Conservation (phyloP, 2,888 invertebrate genomes). For the Tenthredo livida region DNA sequence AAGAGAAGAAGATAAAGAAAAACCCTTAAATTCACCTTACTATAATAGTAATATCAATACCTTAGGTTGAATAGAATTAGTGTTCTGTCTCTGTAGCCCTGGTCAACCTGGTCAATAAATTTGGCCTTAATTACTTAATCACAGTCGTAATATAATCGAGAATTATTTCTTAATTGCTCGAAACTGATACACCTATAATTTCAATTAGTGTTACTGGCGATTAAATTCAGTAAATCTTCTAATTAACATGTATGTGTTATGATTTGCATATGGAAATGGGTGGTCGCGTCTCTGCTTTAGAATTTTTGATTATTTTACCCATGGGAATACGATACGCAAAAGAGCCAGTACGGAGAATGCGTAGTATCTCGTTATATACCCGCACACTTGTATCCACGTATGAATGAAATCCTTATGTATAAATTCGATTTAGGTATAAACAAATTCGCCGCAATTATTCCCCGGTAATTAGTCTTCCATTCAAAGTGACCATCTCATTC, state of each 20-base stretch:
- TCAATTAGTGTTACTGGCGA: conserved; percentile 64
- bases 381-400: neutral
- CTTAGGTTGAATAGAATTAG: neutral
- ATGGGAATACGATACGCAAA: conserved; percentile 26
- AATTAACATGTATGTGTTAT: conserved; percentile 59
- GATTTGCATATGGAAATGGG: conserved; percentile 55
- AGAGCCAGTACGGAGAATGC: neutral
- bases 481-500: neutral
- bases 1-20: neutral
- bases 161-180: conserved; percentile 62
- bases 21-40: neutral
- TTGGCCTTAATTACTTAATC: conserved; percentile 62
- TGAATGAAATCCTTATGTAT: neutral
- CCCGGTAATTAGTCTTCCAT: neutral
- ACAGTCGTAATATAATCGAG: conserved; percentile 60
- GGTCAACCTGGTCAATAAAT: conserved; percentile 37
- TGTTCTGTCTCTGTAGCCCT: neutral
- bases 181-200: conserved; percentile 66
- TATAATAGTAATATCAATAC: neutral
- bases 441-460: neutral
- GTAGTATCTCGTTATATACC: neutral
- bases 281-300: conserved; percentile 33
- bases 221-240: conserved; percentile 59
- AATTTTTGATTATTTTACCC: conserved; percentile 22
- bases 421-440: neutral